Percentiles rank a stretch among this genome's conserved stretches.
These are phyloP conservation scores for Eucidaris tribuloides DNA, from an alignment of 35 echinoderm and acorn worm genomes.

Conservation along the genomic window DNA sequence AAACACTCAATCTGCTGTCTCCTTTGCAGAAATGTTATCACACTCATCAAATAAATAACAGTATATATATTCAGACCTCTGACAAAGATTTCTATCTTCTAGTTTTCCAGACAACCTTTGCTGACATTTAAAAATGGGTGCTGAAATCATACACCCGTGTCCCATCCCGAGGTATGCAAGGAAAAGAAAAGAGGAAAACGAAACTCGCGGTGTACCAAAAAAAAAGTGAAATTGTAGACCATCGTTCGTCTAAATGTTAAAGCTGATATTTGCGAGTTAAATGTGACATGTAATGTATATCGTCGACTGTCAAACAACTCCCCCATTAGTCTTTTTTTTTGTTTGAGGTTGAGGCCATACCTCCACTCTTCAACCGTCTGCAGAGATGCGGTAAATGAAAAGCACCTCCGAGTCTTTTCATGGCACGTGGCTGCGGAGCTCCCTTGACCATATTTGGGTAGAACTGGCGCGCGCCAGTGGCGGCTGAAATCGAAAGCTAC, in stretches of 20 bases:
- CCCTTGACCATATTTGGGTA: slow-evolving; percentile 20
- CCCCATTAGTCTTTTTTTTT: no score
- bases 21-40: slow-evolving; percentile 38
- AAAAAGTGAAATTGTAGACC: background rate
- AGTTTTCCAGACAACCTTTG: background rate
- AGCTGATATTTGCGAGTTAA: slow-evolving; percentile 26
- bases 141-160: no score
- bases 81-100: slow-evolving; percentile 13
- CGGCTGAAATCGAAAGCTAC: slow-evolving; percentile 1
- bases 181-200: no score
- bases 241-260: slow-evolving; percentile 19
- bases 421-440: slow-evolving; percentile 15
- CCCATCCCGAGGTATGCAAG: no score
- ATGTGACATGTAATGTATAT: slow-evolving; percentile 26
- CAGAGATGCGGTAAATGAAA: no score
- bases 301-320: background rate
- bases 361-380: no score
- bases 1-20: no score
- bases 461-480: slow-evolving; percentile 31
- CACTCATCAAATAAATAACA: slow-evolving; percentile 28
- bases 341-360: no score
- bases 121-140: slow-evolving; percentile 3
- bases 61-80: background rate
- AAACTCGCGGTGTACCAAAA: no score
- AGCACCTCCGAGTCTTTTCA: no score